Evolutionary conservation across 2,888 invertebrate genomes (phyloP), one percentile per base, ranked within the genome.

Genomic region (Eilema caniola): DNA sequence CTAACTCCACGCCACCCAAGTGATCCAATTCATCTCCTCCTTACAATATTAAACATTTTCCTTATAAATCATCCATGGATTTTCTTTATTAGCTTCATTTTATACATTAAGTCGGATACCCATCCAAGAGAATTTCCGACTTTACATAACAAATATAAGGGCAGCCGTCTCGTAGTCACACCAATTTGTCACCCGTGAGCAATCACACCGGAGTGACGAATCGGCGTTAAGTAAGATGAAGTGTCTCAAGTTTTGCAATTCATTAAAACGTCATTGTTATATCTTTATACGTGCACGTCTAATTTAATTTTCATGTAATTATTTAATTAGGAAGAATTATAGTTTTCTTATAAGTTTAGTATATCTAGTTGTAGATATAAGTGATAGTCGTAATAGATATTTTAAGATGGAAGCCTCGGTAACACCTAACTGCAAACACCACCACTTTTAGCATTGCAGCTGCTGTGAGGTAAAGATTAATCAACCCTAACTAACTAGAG

Each of bases 111-210:
- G 47, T 47, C 20, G 16, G 20, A 41, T 41, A 16, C 16, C 41
- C 20, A 47, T 47, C 20, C 47, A 20, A 47, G 47, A 7, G 53
- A 53, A 53, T 53, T 53, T 8, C n/a, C 8, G 53, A 53, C 53
- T n/a, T 53, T n/a, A n/a, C 53, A n/a, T 53, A n/a, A 53, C n/a
- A n/a, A 53, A 53, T n/a, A 53, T 53, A n/a, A n/a, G 53, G 53
- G n/a, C 53, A 53, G 20, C 41, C 20, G 53, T 53, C n/a, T 53
- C 53, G n/a, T 5, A 53, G 53, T 53, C 53, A 53, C n/a, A n/a
- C 53, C 53, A 53, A 53, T 53, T 53, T 53, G 53, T 53, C 53
- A n/a, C 53, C 53, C 8, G 53, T 53, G n/a, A 53, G n/a, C 53
- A 53, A 53, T 53, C 53, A 53, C 53, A 53, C 53, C 53, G 53